A percentile compares a stretch with the other conserved stretches of the same genome.
Evolutionary conservation across 2,888 invertebrate species (phyloP).

Genomic region (Scaptomyza reducta): DNA sequence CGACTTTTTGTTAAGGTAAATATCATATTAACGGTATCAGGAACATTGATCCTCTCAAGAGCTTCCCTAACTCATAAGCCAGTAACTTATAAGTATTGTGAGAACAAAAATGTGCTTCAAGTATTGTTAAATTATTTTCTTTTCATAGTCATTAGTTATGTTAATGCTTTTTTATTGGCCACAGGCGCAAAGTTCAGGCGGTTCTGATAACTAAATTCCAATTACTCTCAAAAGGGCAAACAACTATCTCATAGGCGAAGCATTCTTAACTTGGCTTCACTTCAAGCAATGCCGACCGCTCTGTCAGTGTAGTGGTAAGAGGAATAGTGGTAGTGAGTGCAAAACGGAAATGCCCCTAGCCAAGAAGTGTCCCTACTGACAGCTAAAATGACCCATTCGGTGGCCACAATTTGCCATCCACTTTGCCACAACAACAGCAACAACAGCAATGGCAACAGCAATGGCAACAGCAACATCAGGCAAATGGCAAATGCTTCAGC

Average conservation of each 20-base stretch:
- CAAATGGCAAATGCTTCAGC: slow-evolving; percentile 38
- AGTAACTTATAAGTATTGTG: too few species aligned
- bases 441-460: slow-evolving; percentile 12
- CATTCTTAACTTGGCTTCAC: slow-evolving; percentile 4
- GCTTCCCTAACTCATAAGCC: too few species aligned
- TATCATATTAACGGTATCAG: too few species aligned
- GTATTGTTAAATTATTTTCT: not conserved
- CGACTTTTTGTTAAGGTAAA: too few species aligned
- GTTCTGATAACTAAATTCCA: slow-evolving; percentile 3
- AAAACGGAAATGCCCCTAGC: slow-evolving; percentile 48
- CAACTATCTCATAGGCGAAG: slow-evolving; percentile 1
- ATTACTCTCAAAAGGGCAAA: not conserved
- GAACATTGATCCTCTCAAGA: too few species aligned
- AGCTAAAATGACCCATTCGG: slow-evolving; percentile 57
- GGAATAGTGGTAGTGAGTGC: not conserved
- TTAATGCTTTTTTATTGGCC: not conserved
- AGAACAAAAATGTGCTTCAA: not conserved
- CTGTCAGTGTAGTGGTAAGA: not conserved
- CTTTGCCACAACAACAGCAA: slow-evolving; percentile 30
- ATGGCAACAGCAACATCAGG: slow-evolving; percentile 14
- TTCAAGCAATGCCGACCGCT: not conserved
- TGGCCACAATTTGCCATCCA: slow-evolving; percentile 56
- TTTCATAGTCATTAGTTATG: not conserved
- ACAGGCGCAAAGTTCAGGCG: not conserved
- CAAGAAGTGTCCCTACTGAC: slow-evolving; percentile 54